phyloP scores from a whole-genome alignment of 2,797 vertebrate species.

The Peromyscus nudipes region DNA sequence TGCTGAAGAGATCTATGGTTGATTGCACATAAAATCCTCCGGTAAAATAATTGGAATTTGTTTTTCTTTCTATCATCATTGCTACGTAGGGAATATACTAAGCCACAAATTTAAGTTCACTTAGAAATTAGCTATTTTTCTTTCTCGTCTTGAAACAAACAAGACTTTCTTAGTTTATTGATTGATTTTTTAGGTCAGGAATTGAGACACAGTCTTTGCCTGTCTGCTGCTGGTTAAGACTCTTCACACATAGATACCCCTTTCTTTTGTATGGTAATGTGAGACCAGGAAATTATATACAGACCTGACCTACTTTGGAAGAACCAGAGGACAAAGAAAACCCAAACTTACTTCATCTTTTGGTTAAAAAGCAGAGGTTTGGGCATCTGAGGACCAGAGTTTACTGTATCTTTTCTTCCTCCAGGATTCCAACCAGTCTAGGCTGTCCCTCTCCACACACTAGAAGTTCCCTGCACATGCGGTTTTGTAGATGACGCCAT shows the following conservation, averaged over 20 bases:
- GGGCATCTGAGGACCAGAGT: neutral
- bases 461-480: neutral
- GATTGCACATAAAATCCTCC: conserved; percentile 37
- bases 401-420: neutral
- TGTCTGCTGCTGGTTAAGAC: conserved; percentile 48
- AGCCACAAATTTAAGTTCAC: neutral
- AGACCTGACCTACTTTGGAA: conserved; percentile 78
- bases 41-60: conserved; percentile 27
- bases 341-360: conserved; percentile 45
- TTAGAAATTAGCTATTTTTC: conserved; percentile 13
- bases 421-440: neutral
- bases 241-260: neutral
- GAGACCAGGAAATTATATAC: conserved; percentile 64
- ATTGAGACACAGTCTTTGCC: neutral
- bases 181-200: neutral
- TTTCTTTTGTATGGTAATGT: conserved; percentile 66
- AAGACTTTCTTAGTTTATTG: neutral
- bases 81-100: neutral
- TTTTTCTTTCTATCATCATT: neutral
- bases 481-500: neutral
- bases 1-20: neutral
- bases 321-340: conserved; percentile 63
- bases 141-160: conserved; percentile 12
- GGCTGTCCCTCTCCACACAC: neutral
- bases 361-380: conserved; percentile 60